Evolutionary conservation across 2,797 vertebrate genomes (phyloP), one percentile per base, ranked within the genome.

Genomic region (Pachyuromys duprasi): DNA sequence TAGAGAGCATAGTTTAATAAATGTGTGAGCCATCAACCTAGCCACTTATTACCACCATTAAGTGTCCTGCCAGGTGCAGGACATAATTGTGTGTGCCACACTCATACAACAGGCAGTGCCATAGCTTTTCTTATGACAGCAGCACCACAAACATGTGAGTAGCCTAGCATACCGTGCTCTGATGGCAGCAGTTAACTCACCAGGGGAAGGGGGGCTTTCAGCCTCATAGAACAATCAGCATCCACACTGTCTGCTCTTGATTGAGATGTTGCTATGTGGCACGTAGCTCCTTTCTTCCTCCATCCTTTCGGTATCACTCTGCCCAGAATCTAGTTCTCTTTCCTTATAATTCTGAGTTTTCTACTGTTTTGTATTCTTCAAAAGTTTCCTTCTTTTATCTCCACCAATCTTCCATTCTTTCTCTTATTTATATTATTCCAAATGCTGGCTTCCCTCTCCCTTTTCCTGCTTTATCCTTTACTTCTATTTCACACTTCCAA

Each of bases 401-500:
- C 20, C 39, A 86, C 11, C 9, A n/a, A 76, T 87, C n/a, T 90
- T 33, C 63, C 55, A 62, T 79, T 94, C 26, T 79, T 93, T 80
- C 9, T 24, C 8, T 42, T 76, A 24, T 60, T 80, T 57, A 60
- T 0, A 42, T 36, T 81, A 15, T 88, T 86, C 82, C 18, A 78
- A 62, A 62, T 81, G 55, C 36, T 76, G n/a, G 36, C 1, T 42
- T 4, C 18, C n/a, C 7, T 18, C n/a, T 7, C 78, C 1, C 87
- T 75, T 49, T 11, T 49, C 22, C 88, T 72, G 33, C 53, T 91
- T 60, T 78, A 88, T 63, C 1, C 2, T 57, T 80, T 81, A 7
- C 20, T 18, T 88, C 60, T 93, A 67, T 65, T 91, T 94, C 5
- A 86, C 2, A 65, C n/a, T 94, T 92, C 2, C 45, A 93, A 81